Conservation (phyloP, 2,888 invertebrate genomes). For the Patella caerulea region DNA sequence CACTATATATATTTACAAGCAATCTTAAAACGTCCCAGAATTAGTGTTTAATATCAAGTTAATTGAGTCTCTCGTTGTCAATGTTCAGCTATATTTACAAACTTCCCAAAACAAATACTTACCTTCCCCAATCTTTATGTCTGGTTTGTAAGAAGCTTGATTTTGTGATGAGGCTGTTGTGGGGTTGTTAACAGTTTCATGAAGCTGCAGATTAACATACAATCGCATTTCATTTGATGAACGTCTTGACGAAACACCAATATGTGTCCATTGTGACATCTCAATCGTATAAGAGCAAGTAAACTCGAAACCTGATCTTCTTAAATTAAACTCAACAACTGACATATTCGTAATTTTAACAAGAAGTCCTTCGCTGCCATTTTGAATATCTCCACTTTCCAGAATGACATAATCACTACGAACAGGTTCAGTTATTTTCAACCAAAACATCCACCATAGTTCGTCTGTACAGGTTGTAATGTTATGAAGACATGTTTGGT, state of each 20-base stretch:
- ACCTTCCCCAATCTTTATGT: not conserved
- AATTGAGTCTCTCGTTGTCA: too few relatives aligned
- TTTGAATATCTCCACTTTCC: not conserved
- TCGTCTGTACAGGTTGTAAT: not conserved
- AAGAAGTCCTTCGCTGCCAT: not conserved
- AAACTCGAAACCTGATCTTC: not conserved
- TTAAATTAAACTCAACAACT: not conserved
- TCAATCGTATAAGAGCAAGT: not conserved
- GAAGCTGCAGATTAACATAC: not conserved
- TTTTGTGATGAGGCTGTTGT: not conserved
- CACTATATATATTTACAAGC: too few relatives aligned
- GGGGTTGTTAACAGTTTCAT: not conserved
- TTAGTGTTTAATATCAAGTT: too few relatives aligned
- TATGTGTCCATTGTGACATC: not conserved
- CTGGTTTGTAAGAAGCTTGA: not conserved
- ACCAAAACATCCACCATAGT: not conserved
- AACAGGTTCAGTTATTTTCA: not conserved
- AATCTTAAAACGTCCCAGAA: too few relatives aligned
- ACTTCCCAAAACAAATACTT: not conserved
- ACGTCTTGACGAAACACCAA: not conserved
- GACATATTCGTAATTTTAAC: not conserved
- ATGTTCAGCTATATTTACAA: too few relatives aligned
- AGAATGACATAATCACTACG: not conserved
- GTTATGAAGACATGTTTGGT: not conserved
- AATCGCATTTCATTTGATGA: not conserved